Conservation (phyloP, 2,888 invertebrate species). For the Chrysopilus asiliformis region DNA sequence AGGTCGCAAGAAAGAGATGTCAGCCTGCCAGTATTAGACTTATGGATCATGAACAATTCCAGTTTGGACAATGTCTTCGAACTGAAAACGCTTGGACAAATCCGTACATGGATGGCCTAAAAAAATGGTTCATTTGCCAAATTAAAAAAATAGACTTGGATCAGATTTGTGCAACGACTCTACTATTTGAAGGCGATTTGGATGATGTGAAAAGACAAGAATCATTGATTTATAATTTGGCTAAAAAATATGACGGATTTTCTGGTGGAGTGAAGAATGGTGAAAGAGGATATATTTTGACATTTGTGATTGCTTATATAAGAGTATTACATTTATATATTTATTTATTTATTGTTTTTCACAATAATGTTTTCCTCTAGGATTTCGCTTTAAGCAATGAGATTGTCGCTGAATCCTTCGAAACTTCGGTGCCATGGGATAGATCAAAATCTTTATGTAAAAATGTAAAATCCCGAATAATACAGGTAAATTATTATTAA, state of each 20-base stretch:
- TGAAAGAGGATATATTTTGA: constrained; percentile 84
- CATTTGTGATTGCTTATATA: constrained; percentile 96
- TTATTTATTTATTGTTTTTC: neutral
- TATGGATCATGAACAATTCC: constrained; percentile 97
- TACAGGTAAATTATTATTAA: constrained; percentile 15
- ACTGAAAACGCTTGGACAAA: constrained; percentile 47
- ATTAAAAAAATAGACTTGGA: constrained; percentile 74
- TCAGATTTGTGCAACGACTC: constrained; percentile 78
- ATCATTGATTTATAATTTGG: constrained; percentile 65
- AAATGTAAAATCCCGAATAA: constrained; percentile 80
- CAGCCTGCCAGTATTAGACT: constrained; percentile 93
- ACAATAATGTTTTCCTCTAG: constrained; percentile 38
- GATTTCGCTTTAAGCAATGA: constrained; percentile 81
- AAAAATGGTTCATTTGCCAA: constrained; percentile 74
- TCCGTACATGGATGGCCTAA: constrained; percentile 57
- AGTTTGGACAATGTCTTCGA: constrained; percentile 74
- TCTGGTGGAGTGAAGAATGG: constrained; percentile 90
- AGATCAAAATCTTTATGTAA: constrained; percentile 66
- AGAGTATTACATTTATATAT: constrained; percentile 44
- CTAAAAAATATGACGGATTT: constrained; percentile 61
- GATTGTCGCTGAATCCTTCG: constrained; percentile 92
- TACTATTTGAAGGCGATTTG: constrained; percentile 76
- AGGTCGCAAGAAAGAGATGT: constrained; percentile 64
- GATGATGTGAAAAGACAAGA: constrained; percentile 65
- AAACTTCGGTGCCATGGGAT: constrained; percentile 98